These are phyloP conservation scores for Heteropelma amictum DNA, from an alignment of 2,888 invertebrate genomes.

Conservation along the genomic window DNA sequence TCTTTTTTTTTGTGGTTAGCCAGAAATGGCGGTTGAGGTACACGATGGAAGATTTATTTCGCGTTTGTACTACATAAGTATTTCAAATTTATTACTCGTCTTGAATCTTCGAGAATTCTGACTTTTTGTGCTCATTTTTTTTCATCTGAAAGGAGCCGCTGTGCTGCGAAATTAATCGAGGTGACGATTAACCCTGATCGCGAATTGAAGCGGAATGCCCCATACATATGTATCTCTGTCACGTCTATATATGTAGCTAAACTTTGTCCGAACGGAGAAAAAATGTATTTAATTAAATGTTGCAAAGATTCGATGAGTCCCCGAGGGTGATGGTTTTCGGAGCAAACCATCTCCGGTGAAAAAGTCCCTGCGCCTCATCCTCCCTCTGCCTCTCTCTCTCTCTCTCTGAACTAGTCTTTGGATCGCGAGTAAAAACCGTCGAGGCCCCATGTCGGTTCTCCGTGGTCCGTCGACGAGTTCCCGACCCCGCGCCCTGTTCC, in stretches of 20 bases:
- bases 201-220: too few species aligned
- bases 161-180: too few species aligned
- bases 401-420: conserved; percentile 63
- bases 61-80: too few species aligned
- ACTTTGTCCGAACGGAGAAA: conserved; percentile 57
- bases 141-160: too few species aligned
- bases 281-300: conserved; percentile 74
- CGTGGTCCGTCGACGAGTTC: conserved; percentile 28
- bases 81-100: too few species aligned
- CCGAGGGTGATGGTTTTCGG: conserved; percentile 20
- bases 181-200: too few species aligned
- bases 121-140: too few species aligned
- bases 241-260: neutral
- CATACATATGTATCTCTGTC: neutral
- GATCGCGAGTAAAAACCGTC: conserved; percentile 69
- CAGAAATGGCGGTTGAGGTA: too few species aligned
- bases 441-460: conserved; percentile 16
- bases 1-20: too few species aligned
- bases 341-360: conserved; percentile 16
- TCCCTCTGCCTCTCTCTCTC: conserved; percentile 15
- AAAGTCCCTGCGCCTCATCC: conserved; percentile 4
- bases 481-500: conserved; percentile 40
- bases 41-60: too few species aligned
- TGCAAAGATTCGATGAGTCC: conserved; percentile 52
- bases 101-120: too few species aligned